Evolutionary conservation across 2,797 vertebrate genomes (phyloP).

Genomic region (Lithobates pipiens): DNA sequence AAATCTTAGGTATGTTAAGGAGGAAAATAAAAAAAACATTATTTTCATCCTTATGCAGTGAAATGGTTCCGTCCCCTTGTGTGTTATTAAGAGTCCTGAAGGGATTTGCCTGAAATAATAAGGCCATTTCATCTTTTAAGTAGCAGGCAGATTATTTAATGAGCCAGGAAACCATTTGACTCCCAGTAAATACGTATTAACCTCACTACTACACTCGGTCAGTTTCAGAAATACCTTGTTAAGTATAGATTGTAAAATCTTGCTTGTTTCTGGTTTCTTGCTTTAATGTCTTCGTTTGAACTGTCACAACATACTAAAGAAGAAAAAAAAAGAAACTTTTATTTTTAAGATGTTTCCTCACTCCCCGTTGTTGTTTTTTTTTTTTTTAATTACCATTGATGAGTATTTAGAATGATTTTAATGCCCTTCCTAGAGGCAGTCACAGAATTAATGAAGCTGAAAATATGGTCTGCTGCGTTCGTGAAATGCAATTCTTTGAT

Average conservation of each 20-base stretch:
- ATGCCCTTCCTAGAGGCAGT: constrained; percentile 59
- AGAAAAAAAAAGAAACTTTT: constrained; percentile 69
- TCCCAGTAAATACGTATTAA: constrained; percentile 53
- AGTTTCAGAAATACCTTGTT: constrained; percentile 33
- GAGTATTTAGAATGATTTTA: constrained; percentile 55
- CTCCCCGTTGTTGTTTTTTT: constrained; percentile 1
- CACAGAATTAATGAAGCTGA: constrained; percentile 59
- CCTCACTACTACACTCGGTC: constrained; percentile 26
- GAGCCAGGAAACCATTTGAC: constrained; percentile 51
- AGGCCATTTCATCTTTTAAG: constrained; percentile 55
- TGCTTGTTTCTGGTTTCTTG: not conserved
- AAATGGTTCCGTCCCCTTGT: constrained; percentile 13
- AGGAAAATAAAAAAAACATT: not conserved
- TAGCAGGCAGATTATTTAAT: constrained; percentile 55
- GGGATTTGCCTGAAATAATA: constrained; percentile 46
- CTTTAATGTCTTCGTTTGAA: constrained; percentile 22
- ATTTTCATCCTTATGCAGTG: constrained; percentile 10
- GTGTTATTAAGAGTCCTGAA: constrained; percentile 26
- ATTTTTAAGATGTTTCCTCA: constrained; percentile 11
- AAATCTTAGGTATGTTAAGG: constrained; percentile 9
- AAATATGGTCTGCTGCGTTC: constrained; percentile 58
- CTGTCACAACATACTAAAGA: constrained; percentile 50
- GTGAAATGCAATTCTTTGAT: constrained; percentile 52
- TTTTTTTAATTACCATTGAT: constrained; percentile 59
- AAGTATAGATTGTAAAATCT: constrained; percentile 15